These are phyloP conservation scores for Zygogramma bicolorata DNA, from an alignment of 2,888 invertebrate genomes.

Conservation along the genomic window DNA sequence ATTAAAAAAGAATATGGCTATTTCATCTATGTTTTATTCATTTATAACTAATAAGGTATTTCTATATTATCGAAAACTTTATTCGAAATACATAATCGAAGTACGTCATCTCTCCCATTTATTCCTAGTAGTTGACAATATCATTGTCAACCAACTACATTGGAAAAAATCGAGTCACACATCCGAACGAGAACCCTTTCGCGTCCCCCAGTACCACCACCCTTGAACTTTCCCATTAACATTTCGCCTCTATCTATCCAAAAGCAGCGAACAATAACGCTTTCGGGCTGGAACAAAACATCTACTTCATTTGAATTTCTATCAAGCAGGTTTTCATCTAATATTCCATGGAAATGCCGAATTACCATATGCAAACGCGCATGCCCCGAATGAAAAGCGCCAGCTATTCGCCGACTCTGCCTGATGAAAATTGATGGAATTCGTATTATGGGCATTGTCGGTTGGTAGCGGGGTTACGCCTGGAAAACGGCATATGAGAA, in stretches of 20 bases:
- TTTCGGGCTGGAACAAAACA: conserved; percentile 3
- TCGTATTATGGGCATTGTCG: neutral
- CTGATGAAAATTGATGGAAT: conserved; percentile 8
- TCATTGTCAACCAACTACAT: no score
- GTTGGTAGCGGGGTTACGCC: neutral
- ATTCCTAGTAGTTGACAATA: no score
- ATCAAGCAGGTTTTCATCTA: conserved; percentile 15
- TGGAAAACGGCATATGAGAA: neutral
- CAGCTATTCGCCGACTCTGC: neutral
- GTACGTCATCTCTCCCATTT: no score
- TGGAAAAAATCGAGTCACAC: no score
- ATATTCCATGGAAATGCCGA: conserved; percentile 19
- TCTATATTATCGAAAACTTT: no score
- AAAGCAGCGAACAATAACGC: neutral
- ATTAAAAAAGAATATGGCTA: no score
- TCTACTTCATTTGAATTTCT: conserved; percentile 17
- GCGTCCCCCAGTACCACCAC: neutral
- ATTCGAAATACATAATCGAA: no score
- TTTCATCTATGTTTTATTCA: no score
- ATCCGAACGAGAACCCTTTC: no score
- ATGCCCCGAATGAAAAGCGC: neutral
- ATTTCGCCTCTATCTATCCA: neutral
- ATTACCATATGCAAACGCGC: conserved; percentile 14
- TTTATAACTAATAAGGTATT: no score
- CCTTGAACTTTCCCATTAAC: neutral